Evolutionary conservation across 2,113 vertebrate genomes (phyloP).

Genomic region (Hepsetus odoe): DNA sequence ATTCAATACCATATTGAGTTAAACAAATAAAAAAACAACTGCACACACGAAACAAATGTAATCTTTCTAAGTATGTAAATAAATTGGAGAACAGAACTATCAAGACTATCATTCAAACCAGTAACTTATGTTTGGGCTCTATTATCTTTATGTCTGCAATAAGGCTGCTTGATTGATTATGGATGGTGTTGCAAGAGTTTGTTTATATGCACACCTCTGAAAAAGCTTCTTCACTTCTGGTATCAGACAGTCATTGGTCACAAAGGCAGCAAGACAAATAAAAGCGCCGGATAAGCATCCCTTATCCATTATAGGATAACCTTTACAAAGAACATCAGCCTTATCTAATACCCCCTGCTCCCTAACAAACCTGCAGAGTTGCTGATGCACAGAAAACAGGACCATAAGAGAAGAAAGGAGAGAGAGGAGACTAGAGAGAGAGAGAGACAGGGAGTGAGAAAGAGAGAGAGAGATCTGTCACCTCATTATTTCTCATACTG

Average conservation of each 20-base stretch:
- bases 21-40: neutral
- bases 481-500: constrained; percentile 58
- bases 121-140: neutral
- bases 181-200: neutral
- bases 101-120: neutral
- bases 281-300: constrained; percentile 42
- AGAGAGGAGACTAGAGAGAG: constrained; percentile 31
- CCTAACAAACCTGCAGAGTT: constrained; percentile 51
- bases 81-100: neutral
- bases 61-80: neutral
- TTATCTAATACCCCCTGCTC: constrained; percentile 48
- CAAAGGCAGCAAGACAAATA: constrained; percentile 44
- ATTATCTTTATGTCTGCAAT: neutral
- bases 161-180: constrained; percentile 4
- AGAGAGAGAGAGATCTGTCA: constrained; percentile 36
- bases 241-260: constrained; percentile 35
- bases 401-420: constrained; percentile 28
- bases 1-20: no score
- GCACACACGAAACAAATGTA: neutral
- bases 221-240: constrained; percentile 1
- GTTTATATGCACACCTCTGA: constrained; percentile 23
- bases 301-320: constrained; percentile 55
- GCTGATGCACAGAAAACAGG: constrained; percentile 53
- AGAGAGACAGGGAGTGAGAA: constrained; percentile 14
- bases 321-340: constrained; percentile 54